Evolutionary conservation across 1,140 invertebrate species (phyloP).

Genomic region (Papilio xuthus): DNA sequence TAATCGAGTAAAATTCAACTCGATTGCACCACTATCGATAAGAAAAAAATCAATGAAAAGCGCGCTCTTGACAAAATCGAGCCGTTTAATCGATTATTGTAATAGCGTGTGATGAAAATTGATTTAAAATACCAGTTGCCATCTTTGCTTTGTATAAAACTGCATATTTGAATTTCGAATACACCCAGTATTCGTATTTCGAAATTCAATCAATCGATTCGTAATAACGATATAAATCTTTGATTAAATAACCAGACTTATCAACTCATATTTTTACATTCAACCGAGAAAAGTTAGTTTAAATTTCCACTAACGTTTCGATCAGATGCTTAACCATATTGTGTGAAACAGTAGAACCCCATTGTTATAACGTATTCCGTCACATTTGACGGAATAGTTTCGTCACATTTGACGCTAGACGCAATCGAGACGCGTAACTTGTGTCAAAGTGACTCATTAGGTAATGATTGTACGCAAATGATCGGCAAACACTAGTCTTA

Average conservation of each 20-base stretch:
- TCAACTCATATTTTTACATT: no score
- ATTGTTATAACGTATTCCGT: background rate
- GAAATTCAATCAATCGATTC: no score
- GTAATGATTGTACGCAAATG: background rate
- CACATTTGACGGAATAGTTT: background rate
- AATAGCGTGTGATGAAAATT: background rate
- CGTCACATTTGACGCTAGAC: background rate
- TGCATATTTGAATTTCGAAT: no score
- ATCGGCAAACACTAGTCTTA: no score
- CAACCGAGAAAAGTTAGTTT: no score
- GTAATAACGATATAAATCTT: no score
- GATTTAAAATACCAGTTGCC: background rate
- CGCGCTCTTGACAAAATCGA: background rate
- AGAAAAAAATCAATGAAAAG: slow-evolving; percentile 5
- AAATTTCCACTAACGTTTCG: no score
- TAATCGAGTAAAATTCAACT: slow-evolving; percentile 13
- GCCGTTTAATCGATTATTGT: background rate
- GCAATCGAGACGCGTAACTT: background rate
- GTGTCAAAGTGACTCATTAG: background rate
- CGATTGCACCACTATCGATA: background rate
- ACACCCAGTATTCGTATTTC: no score
- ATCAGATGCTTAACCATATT: no score
- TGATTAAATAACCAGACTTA: no score
- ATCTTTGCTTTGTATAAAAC: no score
- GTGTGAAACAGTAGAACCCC: no score